A percentile compares a stretch with the other conserved stretches of the same genome.
Evolutionary conservation across 2,888 invertebrate genomes (phyloP).

Genomic region (Dermolepida albohirtum): DNA sequence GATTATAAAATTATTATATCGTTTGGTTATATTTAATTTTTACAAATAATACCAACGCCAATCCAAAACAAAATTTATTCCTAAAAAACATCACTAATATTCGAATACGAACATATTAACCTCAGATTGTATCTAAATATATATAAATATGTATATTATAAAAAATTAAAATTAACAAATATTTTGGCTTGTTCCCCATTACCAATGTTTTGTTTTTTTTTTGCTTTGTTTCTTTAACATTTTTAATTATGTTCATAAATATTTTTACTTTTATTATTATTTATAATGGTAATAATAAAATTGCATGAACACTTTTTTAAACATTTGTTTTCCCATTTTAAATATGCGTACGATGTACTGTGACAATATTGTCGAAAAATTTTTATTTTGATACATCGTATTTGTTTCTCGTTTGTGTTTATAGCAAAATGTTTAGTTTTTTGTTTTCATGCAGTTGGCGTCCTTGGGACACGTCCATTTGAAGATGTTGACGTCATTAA

Average conservation of each 20-base stretch:
- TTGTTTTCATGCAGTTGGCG: slow-evolving; percentile 7
- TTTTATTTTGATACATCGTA: neutral
- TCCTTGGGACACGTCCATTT: neutral
- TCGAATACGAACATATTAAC: slow-evolving; percentile 49
- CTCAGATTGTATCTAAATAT: slow-evolving; percentile 64
- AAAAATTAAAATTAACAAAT: slow-evolving; percentile 79
- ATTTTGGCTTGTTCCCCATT: slow-evolving; percentile 86
- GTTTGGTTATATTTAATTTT: neutral
- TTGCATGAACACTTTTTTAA: no score
- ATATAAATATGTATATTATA: slow-evolving; percentile 62
- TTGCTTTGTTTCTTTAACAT: slow-evolving; percentile 15
- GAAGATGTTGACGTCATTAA: neutral
- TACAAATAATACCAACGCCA: slow-evolving; percentile 15
- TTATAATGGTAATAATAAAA: no score
- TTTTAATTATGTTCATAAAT: slow-evolving; percentile 11
- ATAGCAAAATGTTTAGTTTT: neutral
- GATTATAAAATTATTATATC: no score
- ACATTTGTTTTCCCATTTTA: no score
- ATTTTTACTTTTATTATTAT: slow-evolving; percentile 21
- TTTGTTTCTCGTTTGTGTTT: slow-evolving; percentile 58
- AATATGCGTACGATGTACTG: neutral
- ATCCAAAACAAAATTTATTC: slow-evolving; percentile 21
- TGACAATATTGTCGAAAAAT: slow-evolving; percentile 16
- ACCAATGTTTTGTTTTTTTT: slow-evolving; percentile 66
- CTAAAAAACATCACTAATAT: slow-evolving; percentile 28